Percentiles rank a stretch among this genome's conserved stretches.
Conservation (phyloP, 1,140 invertebrate genomes). For the Thaumatotibia leucotreta region DNA sequence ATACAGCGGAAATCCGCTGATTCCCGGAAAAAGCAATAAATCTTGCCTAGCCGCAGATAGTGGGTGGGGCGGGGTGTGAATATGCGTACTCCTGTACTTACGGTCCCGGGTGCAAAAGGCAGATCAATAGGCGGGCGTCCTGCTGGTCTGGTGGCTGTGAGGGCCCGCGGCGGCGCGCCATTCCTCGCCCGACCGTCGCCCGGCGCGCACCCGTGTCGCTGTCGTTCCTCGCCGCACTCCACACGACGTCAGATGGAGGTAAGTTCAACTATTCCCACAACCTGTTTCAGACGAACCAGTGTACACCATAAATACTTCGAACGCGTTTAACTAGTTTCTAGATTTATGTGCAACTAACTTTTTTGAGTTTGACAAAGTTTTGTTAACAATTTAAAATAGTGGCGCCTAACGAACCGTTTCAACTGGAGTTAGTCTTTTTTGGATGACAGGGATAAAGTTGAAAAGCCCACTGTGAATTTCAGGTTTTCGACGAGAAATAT, state of each 20-base stretch:
- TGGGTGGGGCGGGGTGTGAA: conserved; percentile 30
- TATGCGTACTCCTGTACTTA: conserved; percentile 33
- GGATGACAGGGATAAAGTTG: neutral
- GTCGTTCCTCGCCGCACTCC: conserved; percentile 24
- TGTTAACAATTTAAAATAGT: neutral
- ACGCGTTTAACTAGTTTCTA: neutral
- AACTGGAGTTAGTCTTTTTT: neutral
- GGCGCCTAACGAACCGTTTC: neutral
- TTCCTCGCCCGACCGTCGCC: neutral
- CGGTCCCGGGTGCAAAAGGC: conserved; percentile 41
- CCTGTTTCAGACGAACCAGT: neutral
- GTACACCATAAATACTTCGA: neutral
- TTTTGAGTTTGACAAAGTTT: neutral
- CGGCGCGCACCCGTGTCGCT: neutral
- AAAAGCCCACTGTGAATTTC: neutral
- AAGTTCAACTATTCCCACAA: neutral
- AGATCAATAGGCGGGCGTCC: conserved; percentile 61
- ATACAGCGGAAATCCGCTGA: conserved; percentile 46
- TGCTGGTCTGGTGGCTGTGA: conserved; percentile 24
- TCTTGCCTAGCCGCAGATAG: conserved; percentile 53
- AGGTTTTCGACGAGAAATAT: neutral
- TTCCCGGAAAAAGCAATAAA: conserved; percentile 63
- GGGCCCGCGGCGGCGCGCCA: conserved; percentile 22
- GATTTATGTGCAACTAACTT: neutral
- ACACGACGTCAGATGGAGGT: conserved; percentile 3